Percentiles rank a stretch among this genome's conserved stretches.
These are phyloP conservation scores for Kuschelorhynchus macadamiae DNA, from an alignment of 2,888 invertebrate species.

Conservation along the genomic window DNA sequence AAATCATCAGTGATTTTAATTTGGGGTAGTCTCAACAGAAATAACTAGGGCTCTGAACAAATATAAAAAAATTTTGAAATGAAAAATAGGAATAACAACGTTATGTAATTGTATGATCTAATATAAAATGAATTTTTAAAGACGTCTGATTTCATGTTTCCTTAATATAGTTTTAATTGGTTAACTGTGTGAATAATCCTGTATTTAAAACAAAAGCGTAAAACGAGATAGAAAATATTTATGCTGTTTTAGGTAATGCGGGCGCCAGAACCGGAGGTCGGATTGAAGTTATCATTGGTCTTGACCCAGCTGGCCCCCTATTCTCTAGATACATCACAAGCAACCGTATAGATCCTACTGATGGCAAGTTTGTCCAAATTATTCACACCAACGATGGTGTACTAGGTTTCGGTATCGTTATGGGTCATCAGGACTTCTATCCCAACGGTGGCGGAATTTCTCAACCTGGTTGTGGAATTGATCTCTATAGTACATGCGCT, in stretches of 20 bases:
- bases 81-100: no score
- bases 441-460: conserved; percentile 63
- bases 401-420: conserved; percentile 49
- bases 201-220: no score
- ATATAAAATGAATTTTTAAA: no score
- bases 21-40: no score
- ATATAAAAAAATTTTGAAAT: no score
- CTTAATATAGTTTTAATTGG: no score
- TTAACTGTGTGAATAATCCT: no score
- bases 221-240: no score
- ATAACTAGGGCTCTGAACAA: no score
- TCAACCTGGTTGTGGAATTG: conserved; percentile 65
- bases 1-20: no score
- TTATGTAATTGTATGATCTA: no score
- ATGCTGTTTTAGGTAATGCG: conserved; percentile 53
- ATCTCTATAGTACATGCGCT: conserved; percentile 65
- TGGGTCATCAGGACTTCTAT: conserved; percentile 63
- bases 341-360: conserved; percentile 60
- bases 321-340: conserved; percentile 55
- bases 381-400: conserved; percentile 60
- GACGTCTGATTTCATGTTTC: no score
- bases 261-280: conserved; percentile 46
- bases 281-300: conserved; percentile 50
- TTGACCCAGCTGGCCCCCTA: conserved; percentile 63
- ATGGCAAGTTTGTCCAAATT: conserved; percentile 62